Evolutionary conservation across 2,888 invertebrate species (phyloP).

Genomic region (Rhimphoctona megacephalus): DNA sequence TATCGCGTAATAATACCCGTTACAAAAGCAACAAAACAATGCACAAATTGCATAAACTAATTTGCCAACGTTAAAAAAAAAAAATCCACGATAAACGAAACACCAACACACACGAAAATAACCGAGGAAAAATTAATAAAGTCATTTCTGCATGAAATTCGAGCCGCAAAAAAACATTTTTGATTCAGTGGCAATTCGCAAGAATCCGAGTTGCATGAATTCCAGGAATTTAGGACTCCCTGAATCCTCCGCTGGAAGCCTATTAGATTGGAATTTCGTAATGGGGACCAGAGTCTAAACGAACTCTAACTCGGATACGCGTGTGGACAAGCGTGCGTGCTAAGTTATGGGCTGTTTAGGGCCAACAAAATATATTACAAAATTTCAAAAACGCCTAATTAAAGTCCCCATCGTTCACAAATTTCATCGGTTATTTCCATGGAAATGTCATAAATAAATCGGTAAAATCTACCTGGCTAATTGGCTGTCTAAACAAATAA

Average conservation of each 20-base stretch:
- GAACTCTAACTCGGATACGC: constrained; percentile 11
- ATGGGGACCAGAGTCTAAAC: constrained; percentile 60
- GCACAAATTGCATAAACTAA: constrained; percentile 3
- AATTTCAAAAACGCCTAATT: background rate
- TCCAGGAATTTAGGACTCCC: constrained; percentile 75
- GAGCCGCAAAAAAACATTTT: background rate
- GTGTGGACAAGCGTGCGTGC: background rate
- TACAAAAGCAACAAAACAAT: constrained; percentile 4
- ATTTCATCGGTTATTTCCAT: background rate
- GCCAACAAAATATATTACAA: background rate
- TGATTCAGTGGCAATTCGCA: constrained; percentile 24
- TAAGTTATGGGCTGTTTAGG: background rate
- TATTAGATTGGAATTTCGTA: constrained; percentile 76
- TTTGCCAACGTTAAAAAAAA: constrained; percentile 10
- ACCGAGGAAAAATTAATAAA: constrained; percentile 17
- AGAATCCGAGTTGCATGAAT: constrained; percentile 64
- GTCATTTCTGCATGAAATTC: constrained; percentile 36
- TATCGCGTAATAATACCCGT: constrained; percentile 37
- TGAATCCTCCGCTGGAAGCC: constrained; percentile 74
- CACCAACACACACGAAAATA: background rate
- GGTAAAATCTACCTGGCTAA: background rate
- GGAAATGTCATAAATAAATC: background rate
- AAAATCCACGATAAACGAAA: background rate
- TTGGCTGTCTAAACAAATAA: background rate
- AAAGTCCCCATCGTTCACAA: background rate